Conservation (phyloP, 2,797 vertebrate species). For the Falco cherrug region DNA sequence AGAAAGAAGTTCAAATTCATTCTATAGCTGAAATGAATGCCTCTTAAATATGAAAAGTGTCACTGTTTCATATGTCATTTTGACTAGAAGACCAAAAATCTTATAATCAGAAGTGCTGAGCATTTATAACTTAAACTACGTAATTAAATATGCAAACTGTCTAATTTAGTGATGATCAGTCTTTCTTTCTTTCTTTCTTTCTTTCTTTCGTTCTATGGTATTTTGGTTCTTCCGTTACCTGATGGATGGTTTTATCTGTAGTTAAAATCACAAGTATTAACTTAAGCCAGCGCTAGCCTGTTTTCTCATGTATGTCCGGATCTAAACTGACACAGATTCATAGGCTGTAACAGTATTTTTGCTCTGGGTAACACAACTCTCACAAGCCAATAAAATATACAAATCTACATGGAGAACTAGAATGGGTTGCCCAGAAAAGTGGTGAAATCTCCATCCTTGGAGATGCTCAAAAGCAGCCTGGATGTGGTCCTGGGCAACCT, state of each 20-base stretch:
- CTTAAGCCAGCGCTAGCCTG: not conserved
- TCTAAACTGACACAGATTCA: not conserved
- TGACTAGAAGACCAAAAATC: not conserved
- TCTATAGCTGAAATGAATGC: not conserved
- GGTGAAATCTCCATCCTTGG: not conserved
- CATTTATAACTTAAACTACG: not conserved
- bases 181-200: not conserved
- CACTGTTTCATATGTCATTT: not conserved
- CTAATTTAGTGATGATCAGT: not conserved
- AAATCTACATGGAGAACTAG: not conserved
- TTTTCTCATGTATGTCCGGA: not conserved
- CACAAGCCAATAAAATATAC: not conserved
- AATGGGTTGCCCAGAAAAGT: not conserved
- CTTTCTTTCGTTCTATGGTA: no score
- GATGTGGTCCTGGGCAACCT: not conserved
- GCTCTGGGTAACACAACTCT: not conserved
- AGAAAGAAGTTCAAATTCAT: not conserved
- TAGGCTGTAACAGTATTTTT: not conserved
- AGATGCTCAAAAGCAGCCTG: not conserved
- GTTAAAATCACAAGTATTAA: not conserved
- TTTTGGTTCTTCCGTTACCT: not conserved
- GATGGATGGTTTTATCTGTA: not conserved
- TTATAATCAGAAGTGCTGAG: not conserved
- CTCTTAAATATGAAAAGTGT: not conserved
- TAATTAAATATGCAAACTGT: not conserved